phyloP scores from a whole-genome alignment of 2,113 vertebrate genomes.

The Cephalopholis sonnerati region DNA sequence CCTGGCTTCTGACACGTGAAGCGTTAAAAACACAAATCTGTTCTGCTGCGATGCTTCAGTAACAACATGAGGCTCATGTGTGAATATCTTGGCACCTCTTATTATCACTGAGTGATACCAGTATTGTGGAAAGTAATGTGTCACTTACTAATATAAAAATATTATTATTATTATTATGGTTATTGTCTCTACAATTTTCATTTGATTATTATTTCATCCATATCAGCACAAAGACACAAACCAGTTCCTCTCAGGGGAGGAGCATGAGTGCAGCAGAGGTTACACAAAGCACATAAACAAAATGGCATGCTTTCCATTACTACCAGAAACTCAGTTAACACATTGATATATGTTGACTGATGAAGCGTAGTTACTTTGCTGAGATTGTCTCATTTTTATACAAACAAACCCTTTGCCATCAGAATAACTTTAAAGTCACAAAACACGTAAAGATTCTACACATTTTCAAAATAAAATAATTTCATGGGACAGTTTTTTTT shows the following conservation, averaged over 20 bases:
- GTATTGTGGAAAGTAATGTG: neutral
- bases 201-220: neutral
- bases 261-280: neutral
- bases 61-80: neutral
- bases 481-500: neutral
- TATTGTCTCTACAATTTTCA: no score
- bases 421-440: neutral
- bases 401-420: neutral
- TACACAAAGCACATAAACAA: neutral
- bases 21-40: neutral
- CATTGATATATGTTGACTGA: neutral
- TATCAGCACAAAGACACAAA: neutral
- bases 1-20: neutral
- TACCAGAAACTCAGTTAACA: neutral
- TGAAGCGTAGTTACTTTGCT: neutral
- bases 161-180: no score
- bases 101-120: no score
- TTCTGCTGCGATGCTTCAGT: neutral
- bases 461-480: neutral
- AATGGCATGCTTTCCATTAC: fast-evolving
- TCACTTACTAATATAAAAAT: no score
- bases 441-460: neutral
- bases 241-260: neutral
- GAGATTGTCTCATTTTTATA: neutral
- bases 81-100: no score